A percentile compares a stretch with the other conserved stretches of the same genome.
Conservation (phyloP, 2,797 vertebrate species). For the Uromys caudimaculatus region DNA sequence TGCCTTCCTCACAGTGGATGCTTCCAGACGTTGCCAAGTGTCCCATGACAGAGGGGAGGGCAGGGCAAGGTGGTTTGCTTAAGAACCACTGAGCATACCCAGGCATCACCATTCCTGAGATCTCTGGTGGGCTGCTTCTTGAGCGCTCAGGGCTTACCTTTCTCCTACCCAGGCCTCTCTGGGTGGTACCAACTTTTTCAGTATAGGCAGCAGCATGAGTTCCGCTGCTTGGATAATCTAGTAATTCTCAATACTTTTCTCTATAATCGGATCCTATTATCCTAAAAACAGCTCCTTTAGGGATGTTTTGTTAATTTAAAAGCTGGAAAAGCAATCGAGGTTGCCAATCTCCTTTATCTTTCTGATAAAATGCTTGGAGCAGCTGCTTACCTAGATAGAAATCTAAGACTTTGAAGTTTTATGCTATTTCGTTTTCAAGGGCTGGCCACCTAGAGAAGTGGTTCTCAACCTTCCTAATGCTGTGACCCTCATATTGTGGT, state of each 20-base stretch:
- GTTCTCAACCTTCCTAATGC: background rate
- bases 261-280: background rate
- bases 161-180: background rate
- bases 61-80: background rate
- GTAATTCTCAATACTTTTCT: background rate
- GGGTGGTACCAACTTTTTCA: too few relatives aligned
- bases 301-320: background rate
- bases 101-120: background rate
- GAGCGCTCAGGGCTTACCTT: background rate
- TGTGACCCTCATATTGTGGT: background rate
- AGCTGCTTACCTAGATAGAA: background rate
- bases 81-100: background rate
- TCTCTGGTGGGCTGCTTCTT: background rate
- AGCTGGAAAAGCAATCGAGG: background rate
- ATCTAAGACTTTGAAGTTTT: background rate
- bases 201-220: background rate
- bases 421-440: background rate
- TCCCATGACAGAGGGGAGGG: background rate
- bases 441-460: background rate
- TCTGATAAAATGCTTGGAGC: background rate
- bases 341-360: background rate
- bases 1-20: background rate
- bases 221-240: background rate
- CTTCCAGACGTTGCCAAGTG: background rate
- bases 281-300: background rate